Evolutionary conservation across 2,888 invertebrate species (phyloP).

Genomic region (Globia sparganii): DNA sequence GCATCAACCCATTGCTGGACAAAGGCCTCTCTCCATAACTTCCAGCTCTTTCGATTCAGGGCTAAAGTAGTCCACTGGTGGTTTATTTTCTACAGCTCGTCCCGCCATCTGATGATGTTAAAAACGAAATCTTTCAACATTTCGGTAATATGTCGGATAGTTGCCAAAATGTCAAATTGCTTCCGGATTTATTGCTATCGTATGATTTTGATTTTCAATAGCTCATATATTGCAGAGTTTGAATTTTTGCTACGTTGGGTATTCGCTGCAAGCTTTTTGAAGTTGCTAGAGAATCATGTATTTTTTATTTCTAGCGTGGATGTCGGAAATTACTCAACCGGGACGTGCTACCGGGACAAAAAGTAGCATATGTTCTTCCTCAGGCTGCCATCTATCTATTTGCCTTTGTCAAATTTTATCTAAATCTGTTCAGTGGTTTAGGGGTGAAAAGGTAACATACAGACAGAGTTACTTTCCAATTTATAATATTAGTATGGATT

Average conservation of each 20-base stretch:
- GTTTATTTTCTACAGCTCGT: too few relatives aligned
- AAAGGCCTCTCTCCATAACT: neutral
- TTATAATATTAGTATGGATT: too few relatives aligned
- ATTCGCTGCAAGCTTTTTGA: too few relatives aligned
- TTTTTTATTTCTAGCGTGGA: neutral
- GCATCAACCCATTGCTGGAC: neutral
- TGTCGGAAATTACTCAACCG: too few relatives aligned
- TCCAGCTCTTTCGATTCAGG: neutral
- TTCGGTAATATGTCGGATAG: neutral
- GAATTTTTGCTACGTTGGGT: neutral
- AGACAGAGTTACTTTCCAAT: too few relatives aligned
- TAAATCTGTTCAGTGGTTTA: too few relatives aligned
- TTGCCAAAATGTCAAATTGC: constrained; percentile 38
- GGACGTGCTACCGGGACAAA: too few relatives aligned
- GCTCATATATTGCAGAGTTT: neutral
- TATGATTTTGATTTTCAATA: neutral
- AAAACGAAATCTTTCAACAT: neutral
- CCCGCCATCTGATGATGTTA: neutral
- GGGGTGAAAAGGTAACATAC: too few relatives aligned
- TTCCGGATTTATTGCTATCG: constrained; percentile 8
- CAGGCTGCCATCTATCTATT: too few relatives aligned
- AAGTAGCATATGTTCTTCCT: too few relatives aligned
- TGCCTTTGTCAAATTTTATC: too few relatives aligned
- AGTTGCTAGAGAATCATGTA: neutral
- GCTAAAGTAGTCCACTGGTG: neutral